A percentile compares a stretch with the other conserved stretches of the same genome.
Evolutionary conservation across 2,113 vertebrate species (phyloP).

Genomic region (Clarias magur): DNA sequence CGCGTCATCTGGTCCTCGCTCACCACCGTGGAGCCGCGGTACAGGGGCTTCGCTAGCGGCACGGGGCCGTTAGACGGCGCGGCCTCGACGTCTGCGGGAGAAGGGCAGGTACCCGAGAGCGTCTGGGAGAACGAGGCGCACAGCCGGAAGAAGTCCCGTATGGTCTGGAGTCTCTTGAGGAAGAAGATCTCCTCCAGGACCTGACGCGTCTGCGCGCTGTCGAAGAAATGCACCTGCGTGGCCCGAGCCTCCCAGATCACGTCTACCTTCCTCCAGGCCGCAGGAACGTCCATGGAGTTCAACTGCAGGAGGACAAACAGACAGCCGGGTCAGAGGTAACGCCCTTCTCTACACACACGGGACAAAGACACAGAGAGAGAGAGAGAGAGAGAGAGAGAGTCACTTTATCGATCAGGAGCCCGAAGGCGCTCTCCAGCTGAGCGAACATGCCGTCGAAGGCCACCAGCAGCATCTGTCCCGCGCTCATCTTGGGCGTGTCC

Average conservation of each 20-base stretch:
- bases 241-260: constrained; percentile 89
- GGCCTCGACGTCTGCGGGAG: constrained; percentile 75
- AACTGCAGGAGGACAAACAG: constrained; percentile 68
- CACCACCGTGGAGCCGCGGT: constrained; percentile 83
- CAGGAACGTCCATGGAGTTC: constrained; percentile 90
- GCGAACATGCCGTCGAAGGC: constrained; percentile 99
- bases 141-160: constrained; percentile 93
- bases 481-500: constrained; percentile 97
- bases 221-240: constrained; percentile 89
- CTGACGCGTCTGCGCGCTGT: constrained; percentile 82
- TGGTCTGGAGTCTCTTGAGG: constrained; percentile 92
- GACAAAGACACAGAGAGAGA: background rate
- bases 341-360: background rate
- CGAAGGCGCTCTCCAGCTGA: constrained; percentile 93
- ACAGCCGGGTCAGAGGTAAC: too few relatives aligned
- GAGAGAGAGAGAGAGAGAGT: background rate
- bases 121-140: constrained; percentile 93
- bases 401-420: constrained; percentile 95
- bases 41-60: constrained; percentile 82
- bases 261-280: constrained; percentile 92
- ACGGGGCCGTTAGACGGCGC: constrained; percentile 86
- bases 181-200: constrained; percentile 96
- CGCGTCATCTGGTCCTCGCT: constrained; percentile 97
- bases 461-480: constrained; percentile 96
- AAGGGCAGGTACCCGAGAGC: constrained; percentile 80